Evolutionary conservation across 2,888 invertebrate genomes (phyloP).

Genomic region (Drosophila meridionalis): DNA sequence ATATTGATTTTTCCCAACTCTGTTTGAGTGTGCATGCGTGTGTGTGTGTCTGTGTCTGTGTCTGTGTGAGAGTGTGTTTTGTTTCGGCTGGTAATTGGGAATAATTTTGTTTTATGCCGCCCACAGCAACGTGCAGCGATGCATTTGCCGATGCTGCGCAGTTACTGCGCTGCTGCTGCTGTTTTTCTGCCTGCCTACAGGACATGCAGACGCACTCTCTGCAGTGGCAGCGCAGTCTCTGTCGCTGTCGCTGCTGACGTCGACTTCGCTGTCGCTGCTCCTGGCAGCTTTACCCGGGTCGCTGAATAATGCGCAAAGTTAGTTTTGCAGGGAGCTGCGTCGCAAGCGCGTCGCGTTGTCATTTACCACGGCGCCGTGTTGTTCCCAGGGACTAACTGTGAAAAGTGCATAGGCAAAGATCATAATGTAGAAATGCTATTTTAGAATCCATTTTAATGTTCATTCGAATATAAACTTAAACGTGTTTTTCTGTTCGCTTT

Average conservation of each 20-base stretch:
- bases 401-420: constrained; percentile 30
- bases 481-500: neutral
- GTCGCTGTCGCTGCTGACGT: constrained; percentile 5
- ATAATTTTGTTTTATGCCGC: constrained; percentile 34
- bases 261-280: constrained; percentile 17
- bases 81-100: constrained; percentile 22
- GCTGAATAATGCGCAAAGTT: constrained; percentile 82
- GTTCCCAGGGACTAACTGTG: constrained; percentile 3
- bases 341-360: constrained; percentile 65
- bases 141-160: constrained; percentile 45
- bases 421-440: neutral
- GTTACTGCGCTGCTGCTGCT: constrained; percentile 10
- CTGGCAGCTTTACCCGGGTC: constrained; percentile 72
- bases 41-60: constrained; percentile 10
- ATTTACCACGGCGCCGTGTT: constrained; percentile 16
- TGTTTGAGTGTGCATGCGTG: neutral
- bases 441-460: neutral
- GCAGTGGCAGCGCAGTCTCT: constrained; percentile 11
- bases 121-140: constrained; percentile 44
- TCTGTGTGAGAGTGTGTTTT: neutral
- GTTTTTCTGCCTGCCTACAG: constrained; percentile 27
- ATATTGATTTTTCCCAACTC: constrained; percentile 71
- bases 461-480: constrained; percentile 7
- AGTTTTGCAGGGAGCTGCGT: constrained; percentile 76
- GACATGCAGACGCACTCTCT: constrained; percentile 16